These are phyloP conservation scores for Drosophila navojoa DNA, from an alignment of 1,140 invertebrate genomes.

Conservation along the genomic window DNA sequence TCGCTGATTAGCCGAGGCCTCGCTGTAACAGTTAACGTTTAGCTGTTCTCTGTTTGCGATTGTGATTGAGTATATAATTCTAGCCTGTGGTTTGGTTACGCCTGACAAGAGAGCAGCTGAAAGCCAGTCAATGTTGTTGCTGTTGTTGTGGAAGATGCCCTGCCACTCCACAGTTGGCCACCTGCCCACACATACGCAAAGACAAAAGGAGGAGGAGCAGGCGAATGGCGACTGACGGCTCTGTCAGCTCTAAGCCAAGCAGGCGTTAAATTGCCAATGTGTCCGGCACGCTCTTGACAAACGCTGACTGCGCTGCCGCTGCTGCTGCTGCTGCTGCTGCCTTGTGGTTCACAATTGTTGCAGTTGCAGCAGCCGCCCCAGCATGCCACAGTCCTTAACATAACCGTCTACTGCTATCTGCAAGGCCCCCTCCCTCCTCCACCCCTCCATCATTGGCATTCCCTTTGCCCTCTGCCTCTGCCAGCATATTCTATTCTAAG, in stretches of 20 bases:
- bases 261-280: slow-evolving; percentile 74
- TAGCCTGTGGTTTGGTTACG: slow-evolving; percentile 9
- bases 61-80: neutral
- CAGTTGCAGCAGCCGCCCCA: neutral
- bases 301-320: slow-evolving; percentile 12
- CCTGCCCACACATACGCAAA: slow-evolving; percentile 12
- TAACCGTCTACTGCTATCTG: neutral
- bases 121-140: no score
- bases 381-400: neutral
- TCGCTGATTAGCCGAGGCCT: slow-evolving; percentile 18
- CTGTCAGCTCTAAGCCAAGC: slow-evolving; percentile 44
- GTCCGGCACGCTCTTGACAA: slow-evolving; percentile 24
- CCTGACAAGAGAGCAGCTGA: slow-evolving; percentile 1
- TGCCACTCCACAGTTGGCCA: neutral
- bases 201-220: no score
- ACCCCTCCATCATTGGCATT: neutral
- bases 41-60: neutral
- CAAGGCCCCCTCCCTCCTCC: no score
- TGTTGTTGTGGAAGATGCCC: no score
- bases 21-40: neutral
- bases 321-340: neutral
- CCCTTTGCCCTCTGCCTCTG: neutral
- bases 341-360: slow-evolving; percentile 22
- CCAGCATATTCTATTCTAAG: neutral
- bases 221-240: no score